A percentile compares a stretch with the other conserved stretches of the same genome.
phyloP scores from a whole-genome alignment of 2,888 invertebrate species.

The Carterocephalus palaemon region DNA sequence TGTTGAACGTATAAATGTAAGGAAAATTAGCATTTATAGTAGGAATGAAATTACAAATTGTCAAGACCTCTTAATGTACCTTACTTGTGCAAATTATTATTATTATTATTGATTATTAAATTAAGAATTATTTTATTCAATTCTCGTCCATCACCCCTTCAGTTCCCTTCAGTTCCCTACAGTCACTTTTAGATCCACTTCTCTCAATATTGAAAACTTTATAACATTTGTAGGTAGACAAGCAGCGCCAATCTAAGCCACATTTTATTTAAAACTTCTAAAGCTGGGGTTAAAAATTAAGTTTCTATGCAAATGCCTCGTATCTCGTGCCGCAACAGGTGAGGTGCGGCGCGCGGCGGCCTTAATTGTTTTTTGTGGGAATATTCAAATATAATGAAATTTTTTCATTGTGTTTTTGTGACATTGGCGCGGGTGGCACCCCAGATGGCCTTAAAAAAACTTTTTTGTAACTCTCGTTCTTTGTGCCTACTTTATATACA shows the following conservation, averaged over 20 bases:
- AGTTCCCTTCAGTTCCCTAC: neutral
- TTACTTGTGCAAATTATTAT: too few species aligned
- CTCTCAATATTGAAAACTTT: neutral
- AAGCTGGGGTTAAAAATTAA: constrained; percentile 50
- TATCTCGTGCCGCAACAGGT: constrained; percentile 76
- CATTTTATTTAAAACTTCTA: constrained; percentile 13
- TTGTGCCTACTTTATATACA: constrained; percentile 37
- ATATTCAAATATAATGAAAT: constrained; percentile 78
- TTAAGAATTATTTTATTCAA: too few species aligned
- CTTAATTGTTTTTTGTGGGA: constrained; percentile 77
- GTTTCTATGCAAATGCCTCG: constrained; percentile 71
- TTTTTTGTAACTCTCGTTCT: constrained; percentile 61
- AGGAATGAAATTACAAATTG: too few species aligned
- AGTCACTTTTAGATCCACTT: neutral
- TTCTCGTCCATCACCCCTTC: too few species aligned
- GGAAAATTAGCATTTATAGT: too few species aligned
- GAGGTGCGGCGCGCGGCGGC: constrained; percentile 73
- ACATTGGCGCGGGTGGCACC: constrained; percentile 66
- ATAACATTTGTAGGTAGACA: neutral
- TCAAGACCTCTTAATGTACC: too few species aligned
- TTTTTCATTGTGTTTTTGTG: constrained; percentile 66
- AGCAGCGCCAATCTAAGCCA: constrained; percentile 2
- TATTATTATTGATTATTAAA: too few species aligned
- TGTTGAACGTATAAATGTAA: too few species aligned
- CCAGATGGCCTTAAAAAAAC: constrained; percentile 72